Conservation (phyloP, 1,140 invertebrate species). For the Spodoptera litura region DNA sequence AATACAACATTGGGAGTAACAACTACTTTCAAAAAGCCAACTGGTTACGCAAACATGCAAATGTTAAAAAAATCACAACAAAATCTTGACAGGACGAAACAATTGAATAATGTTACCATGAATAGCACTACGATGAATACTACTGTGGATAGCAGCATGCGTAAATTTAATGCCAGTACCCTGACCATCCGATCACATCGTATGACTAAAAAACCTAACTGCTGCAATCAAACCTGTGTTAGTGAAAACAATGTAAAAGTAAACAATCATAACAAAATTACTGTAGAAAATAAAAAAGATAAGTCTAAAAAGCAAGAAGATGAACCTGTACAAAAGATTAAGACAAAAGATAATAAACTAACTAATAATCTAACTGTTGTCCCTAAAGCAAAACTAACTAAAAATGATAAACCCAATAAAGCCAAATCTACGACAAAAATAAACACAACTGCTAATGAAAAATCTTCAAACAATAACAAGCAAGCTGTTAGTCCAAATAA, state of each 20-base stretch:
- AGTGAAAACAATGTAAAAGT: background rate
- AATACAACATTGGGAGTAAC: background rate
- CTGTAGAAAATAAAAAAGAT: background rate
- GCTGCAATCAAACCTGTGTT: slow-evolving; percentile 13
- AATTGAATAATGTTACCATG: background rate
- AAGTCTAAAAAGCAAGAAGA: background rate
- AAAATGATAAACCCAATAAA: slow-evolving; percentile 3
- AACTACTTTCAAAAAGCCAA: background rate
- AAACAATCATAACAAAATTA: background rate
- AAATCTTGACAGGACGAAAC: background rate
- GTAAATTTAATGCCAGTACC: slow-evolving; percentile 32
- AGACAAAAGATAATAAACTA: background rate
- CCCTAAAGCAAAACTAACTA: background rate
- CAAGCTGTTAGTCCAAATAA: background rate
- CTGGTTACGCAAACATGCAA: background rate
- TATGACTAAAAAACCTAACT: slow-evolving; percentile 35
- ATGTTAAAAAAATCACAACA: background rate
- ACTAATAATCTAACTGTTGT: background rate
- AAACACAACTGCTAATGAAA: background rate
- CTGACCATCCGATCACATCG: slow-evolving; percentile 43
- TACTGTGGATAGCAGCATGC: background rate
- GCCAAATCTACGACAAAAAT: background rate
- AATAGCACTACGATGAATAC: slow-evolving; percentile 31
- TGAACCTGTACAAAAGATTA: background rate
- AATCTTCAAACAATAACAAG: background rate